These are phyloP conservation scores for Papilio polytes DNA, from an alignment of 1,140 invertebrate species.

Conservation along the genomic window DNA sequence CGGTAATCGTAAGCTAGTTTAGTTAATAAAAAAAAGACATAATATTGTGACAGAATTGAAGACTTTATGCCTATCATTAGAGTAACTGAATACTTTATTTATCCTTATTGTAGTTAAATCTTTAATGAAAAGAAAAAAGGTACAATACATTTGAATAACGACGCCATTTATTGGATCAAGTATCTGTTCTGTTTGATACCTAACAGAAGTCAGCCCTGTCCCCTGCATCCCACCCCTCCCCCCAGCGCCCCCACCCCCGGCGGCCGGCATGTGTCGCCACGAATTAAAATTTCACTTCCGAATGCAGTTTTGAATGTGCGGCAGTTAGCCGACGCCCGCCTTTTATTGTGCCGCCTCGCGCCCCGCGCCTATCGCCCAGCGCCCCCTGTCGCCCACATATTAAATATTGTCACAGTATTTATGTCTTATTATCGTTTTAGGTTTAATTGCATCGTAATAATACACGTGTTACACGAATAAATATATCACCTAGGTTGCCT, in stretches of 20 bases:
- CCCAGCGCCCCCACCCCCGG: constrained; percentile 34
- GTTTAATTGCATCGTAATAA: not conserved
- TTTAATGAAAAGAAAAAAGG: not conserved
- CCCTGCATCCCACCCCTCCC: constrained; percentile 17
- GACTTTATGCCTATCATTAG: not conserved
- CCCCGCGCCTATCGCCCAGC: not conserved
- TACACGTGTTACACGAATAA: not conserved
- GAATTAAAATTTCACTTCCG: constrained; percentile 71
- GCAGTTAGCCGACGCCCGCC: constrained; percentile 20
- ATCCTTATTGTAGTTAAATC: not conserved
- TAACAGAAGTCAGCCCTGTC: constrained; percentile 18
- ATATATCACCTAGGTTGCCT: not conserved
- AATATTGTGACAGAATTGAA: not conserved
- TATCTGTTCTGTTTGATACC: not conserved
- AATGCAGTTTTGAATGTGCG: constrained; percentile 62
- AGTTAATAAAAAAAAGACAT: not conserved
- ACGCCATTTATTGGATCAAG: not conserved
- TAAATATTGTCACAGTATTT: not conserved
- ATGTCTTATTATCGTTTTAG: not conserved
- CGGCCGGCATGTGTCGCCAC: constrained; percentile 66
- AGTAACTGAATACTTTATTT: not conserved
- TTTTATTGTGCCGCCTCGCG: constrained; percentile 25
- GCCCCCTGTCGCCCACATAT: not conserved
- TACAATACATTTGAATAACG: not conserved
- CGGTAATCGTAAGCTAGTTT: no score